These are phyloP conservation scores for Sialia sialis DNA, from an alignment of 2,113 vertebrate species.

Conservation along the genomic window DNA sequence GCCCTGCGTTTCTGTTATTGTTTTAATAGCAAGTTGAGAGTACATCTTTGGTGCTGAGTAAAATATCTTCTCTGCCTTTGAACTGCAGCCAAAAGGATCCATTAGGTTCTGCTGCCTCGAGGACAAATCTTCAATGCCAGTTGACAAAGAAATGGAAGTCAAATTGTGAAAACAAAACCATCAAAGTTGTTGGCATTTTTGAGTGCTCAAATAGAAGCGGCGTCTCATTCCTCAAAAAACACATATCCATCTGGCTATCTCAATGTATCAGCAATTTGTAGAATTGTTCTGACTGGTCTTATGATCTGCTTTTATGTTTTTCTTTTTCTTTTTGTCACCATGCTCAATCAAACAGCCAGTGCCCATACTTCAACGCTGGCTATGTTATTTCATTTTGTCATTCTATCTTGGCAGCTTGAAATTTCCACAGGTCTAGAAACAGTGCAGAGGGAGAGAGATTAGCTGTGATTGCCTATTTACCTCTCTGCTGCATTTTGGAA, in stretches of 20 bases:
- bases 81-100: constrained; percentile 3
- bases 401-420: not conserved
- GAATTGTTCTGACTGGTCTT: not conserved
- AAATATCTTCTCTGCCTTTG: not conserved
- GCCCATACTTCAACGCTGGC: not conserved
- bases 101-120: not conserved
- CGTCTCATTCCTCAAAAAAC: not conserved
- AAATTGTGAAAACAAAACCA: not conserved
- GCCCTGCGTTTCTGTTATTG: not conserved
- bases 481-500: not conserved
- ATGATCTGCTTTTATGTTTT: constrained; percentile 2
- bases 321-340: not conserved
- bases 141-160: not conserved
- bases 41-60: not conserved
- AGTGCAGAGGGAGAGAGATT: not conserved
- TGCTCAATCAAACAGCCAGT: not conserved
- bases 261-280: not conserved
- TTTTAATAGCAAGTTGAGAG: constrained; percentile 41
- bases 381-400: not conserved
- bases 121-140: not conserved
- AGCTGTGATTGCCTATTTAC: not conserved
- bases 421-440: constrained; percentile 3
- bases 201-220: not conserved
- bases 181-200: not conserved
- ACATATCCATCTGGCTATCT: not conserved